A percentile compares a stretch with the other conserved stretches of the same genome.
phyloP scores from a whole-genome alignment of 1,140 invertebrate genomes.

The Sinella curviseta region DNA sequence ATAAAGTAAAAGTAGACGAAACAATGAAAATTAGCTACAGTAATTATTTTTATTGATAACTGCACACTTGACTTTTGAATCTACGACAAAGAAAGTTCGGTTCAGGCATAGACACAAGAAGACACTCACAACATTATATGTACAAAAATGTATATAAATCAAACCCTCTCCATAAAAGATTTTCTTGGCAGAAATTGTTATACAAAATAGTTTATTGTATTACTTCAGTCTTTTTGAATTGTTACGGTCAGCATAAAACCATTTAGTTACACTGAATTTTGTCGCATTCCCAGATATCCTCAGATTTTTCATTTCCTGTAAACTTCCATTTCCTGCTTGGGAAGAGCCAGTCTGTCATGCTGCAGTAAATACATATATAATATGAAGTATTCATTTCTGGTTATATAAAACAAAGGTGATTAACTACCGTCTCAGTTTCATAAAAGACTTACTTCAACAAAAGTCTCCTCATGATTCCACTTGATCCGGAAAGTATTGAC shows the following conservation, averaged over 20 bases:
- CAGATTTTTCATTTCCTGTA: not conserved
- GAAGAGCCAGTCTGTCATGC: not conserved
- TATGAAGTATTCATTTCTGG: not conserved
- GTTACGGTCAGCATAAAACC: not conserved
- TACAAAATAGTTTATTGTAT: not conserved
- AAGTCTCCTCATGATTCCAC: no score
- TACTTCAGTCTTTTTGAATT: not conserved
- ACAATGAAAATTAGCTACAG: no score
- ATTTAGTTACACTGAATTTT: not conserved
- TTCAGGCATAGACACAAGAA: no score
- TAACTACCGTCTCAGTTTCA: no score
- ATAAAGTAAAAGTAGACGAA: no score
- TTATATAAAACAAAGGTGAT: not conserved
- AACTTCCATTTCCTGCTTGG: not conserved
- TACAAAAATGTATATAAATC: not conserved
- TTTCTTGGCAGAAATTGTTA: not conserved
- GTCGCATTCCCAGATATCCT: conserved; percentile 1
- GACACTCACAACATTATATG: no score
- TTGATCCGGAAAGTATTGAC: no score
- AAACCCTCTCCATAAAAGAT: not conserved
- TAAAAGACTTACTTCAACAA: no score
- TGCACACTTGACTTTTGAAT: no score
- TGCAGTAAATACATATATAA: not conserved
- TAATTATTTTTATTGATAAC: no score
- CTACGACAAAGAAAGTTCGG: no score